Conservation (phyloP, 2,797 vertebrate genomes). For the Orientallactaga sibirica region DNA sequence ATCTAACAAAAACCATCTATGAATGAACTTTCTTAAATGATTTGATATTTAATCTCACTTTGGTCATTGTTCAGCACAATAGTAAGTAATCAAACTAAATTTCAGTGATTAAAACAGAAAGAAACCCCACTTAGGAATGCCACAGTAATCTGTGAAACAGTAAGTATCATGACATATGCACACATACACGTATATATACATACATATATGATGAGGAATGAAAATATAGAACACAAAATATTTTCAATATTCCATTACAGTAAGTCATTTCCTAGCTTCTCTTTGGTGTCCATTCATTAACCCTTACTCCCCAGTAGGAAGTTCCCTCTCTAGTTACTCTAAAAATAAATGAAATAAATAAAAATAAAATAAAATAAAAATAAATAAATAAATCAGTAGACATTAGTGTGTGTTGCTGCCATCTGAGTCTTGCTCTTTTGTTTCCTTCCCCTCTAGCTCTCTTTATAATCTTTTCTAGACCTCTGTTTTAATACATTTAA, state of each 20-base stretch:
- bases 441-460: neutral
- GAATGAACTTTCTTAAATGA: neutral
- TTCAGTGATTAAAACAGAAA: neutral
- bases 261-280: neutral
- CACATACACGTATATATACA: too few relatives aligned
- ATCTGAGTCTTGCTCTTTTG: neutral
- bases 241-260: neutral
- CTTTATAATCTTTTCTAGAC: neutral
- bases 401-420: fast-evolving
- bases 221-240: neutral
- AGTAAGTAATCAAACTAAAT: slow-evolving; percentile 40
- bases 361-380: too few relatives aligned
- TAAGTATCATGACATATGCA: neutral
- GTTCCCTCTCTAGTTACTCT: neutral
- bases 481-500: neutral
- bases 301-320: neutral
- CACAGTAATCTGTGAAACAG: neutral
- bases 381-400: neutral
- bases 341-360: neutral
- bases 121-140: neutral
- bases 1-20: neutral
- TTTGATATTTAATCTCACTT: neutral
- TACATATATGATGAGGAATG: neutral
- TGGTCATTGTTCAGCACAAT: neutral
- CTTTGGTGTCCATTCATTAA: neutral